phyloP scores from a whole-genome alignment of 2,113 vertebrate species.

The Leiothrix lutea region DNA sequence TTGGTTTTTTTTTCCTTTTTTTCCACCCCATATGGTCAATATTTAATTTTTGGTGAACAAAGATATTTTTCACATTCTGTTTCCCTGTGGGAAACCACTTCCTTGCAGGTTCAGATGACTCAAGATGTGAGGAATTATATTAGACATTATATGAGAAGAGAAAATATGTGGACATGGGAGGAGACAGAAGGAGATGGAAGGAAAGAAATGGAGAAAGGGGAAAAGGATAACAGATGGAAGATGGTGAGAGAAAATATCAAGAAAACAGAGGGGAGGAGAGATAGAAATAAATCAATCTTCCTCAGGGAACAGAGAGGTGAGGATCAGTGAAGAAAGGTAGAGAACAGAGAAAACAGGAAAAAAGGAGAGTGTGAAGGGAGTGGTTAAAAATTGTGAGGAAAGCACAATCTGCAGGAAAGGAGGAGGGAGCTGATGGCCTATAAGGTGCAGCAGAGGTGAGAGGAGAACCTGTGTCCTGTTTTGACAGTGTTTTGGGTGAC shows the following conservation, averaged over 20 bases:
- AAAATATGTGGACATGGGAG: neutral
- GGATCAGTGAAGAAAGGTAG: neutral
- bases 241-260: neutral
- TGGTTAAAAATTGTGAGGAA: neutral
- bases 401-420: neutral
- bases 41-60: slow-evolving; percentile 42
- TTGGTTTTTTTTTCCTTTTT: neutral
- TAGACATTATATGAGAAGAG: neutral
- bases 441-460: neutral
- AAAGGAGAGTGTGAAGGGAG: neutral
- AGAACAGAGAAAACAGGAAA: neutral
- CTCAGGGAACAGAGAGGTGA: neutral
- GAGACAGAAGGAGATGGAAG: neutral
- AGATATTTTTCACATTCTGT: neutral
- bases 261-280: neutral
- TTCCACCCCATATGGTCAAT: neutral
- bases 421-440: neutral
- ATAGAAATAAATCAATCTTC: neutral
- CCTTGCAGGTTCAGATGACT: neutral
- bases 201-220: neutral
- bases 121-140: neutral
- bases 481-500: neutral
- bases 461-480: neutral
- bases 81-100: neutral
- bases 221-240: neutral